These are phyloP conservation scores for Panagrolaimus sp. DNA, from an alignment of 1,140 invertebrate species.

Conservation along the genomic window DNA sequence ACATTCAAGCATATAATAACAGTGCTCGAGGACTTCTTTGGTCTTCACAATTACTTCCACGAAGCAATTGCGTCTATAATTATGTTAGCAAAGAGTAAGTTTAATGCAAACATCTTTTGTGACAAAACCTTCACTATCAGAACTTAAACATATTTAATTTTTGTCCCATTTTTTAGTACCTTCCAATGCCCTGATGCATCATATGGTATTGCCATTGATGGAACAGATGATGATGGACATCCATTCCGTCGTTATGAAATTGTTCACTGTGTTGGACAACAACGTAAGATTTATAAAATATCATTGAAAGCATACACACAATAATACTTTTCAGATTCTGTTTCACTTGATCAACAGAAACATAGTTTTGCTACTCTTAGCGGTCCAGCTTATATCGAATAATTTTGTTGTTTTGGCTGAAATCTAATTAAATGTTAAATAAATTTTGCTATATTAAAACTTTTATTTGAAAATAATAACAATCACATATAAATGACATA, in stretches of 20 bases:
- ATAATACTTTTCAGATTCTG: no score
- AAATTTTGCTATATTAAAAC: no score
- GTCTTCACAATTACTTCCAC: background rate
- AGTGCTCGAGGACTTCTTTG: slow-evolving; percentile 5
- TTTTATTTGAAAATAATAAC: no score
- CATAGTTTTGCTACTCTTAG: no score
- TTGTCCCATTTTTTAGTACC: background rate
- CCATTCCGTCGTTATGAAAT: slow-evolving; percentile 10
- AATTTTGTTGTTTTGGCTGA: no score
- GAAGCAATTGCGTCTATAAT: slow-evolving; percentile 8
- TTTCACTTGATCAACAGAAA: no score
- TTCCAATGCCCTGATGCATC: slow-evolving; percentile 13
- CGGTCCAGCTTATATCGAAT: no score
- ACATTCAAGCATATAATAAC: background rate
- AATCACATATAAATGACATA: no score
- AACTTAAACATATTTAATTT: no score
- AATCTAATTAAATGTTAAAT: no score
- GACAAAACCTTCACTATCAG: background rate
- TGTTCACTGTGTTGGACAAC: slow-evolving; percentile 8
- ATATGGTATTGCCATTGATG: background rate
- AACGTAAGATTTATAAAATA: background rate
- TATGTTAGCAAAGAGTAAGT: slow-evolving; percentile 1
- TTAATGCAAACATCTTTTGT: no score
- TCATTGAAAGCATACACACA: no score
- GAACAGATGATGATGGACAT: slow-evolving; percentile 1